A percentile compares a stretch with the other conserved stretches of the same genome.
Conservation (phyloP, 2,888 invertebrate species). For the Choristoneura rosaceana region DNA sequence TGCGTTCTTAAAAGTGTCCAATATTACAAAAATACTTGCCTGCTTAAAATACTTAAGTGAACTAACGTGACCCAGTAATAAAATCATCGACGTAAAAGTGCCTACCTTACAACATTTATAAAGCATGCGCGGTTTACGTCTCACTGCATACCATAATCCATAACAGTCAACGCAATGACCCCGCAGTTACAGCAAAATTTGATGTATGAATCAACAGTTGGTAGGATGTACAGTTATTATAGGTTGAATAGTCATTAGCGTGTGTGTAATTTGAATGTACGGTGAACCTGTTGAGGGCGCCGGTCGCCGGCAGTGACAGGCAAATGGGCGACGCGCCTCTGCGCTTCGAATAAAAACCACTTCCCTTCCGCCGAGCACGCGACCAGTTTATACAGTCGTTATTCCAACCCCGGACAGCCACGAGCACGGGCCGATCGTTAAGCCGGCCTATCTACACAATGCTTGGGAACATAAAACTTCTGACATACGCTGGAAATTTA, state of each 20-base stretch:
- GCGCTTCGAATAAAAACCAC: slow-evolving; percentile 37
- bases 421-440: slow-evolving; percentile 49
- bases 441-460: slow-evolving; percentile 44
- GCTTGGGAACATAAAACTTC: slow-evolving; percentile 20
- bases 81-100: background rate
- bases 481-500: background rate
- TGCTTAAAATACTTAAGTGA: background rate
- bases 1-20: background rate
- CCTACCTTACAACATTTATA: background rate
- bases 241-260: slow-evolving; percentile 31
- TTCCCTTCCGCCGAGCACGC: slow-evolving; percentile 41
- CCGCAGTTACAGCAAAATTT: slow-evolving; percentile 25
- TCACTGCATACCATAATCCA: background rate
- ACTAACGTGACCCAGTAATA: background rate
- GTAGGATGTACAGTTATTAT: slow-evolving; percentile 30
- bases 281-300: slow-evolving; percentile 40
- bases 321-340: slow-evolving; percentile 42
- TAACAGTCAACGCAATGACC: slow-evolving; percentile 26
- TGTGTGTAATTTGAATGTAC: slow-evolving; percentile 32
- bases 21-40: background rate
- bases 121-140: background rate
- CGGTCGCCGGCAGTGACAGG: slow-evolving; percentile 34
- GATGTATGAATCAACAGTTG: slow-evolving; percentile 37
- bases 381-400: slow-evolving; percentile 39
- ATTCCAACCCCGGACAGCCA: slow-evolving; percentile 50